Evolutionary conservation across 2,797 vertebrate species (phyloP).

Genomic region (Coccyzus lansbergi): DNA sequence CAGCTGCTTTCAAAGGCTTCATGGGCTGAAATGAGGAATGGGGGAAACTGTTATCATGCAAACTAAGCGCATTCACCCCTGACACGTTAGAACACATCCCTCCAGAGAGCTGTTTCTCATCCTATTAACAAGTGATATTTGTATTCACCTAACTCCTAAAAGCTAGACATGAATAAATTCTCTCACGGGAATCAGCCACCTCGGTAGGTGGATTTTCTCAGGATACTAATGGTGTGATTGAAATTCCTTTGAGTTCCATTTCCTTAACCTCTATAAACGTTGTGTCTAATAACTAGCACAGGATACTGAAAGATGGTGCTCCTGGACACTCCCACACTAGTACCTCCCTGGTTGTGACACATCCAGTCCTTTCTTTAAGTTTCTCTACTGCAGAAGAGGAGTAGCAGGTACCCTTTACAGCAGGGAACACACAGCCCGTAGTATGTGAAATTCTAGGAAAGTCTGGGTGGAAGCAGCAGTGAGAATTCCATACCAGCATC

Average conservation of each 20-base stretch:
- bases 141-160: neutral
- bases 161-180: neutral
- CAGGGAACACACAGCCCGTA: neutral
- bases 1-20: constrained; percentile 96
- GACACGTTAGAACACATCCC: neutral
- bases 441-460: neutral
- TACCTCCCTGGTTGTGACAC: neutral
- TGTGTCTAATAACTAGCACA: neutral
- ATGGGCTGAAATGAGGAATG: constrained; percentile 84
- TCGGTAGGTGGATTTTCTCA: neutral
- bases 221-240: neutral
- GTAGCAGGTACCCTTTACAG: neutral
- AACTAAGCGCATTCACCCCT: neutral
- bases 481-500: neutral
- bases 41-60: neutral
- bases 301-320: neutral
- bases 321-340: neutral
- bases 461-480: neutral
- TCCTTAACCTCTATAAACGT: constrained; percentile 5
- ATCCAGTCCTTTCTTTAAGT: neutral
- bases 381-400: neutral
- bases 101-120: neutral
- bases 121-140: constrained; percentile 5
- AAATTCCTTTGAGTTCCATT: constrained; percentile 10
- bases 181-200: neutral